Evolutionary conservation across 2,113 vertebrate species (phyloP).

Genomic region (Gavialis gangeticus): DNA sequence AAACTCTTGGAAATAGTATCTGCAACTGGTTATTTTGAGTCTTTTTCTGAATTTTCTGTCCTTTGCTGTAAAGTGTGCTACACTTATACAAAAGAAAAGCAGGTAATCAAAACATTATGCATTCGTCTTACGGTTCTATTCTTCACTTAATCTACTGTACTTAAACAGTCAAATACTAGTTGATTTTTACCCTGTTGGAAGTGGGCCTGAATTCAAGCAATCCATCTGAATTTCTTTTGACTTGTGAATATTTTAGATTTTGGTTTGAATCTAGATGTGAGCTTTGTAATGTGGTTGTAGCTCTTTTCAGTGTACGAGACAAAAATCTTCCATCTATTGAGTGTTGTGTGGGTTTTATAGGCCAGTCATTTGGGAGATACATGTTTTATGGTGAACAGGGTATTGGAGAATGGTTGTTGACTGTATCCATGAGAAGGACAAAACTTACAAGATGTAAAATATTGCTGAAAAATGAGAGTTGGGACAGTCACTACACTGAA

Average conservation of each 20-base stretch:
- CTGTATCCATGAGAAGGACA: no score
- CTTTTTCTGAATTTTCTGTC: not conserved
- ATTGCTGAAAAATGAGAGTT: not conserved
- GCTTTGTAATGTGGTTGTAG: not conserved
- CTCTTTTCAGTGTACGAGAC: not conserved
- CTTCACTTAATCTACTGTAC: not conserved
- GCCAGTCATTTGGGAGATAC: not conserved
- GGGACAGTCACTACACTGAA: not conserved
- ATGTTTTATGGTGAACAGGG: no score
- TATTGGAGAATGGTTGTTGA: no score
- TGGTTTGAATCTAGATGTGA: not conserved
- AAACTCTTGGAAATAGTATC: not conserved
- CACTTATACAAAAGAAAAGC: not conserved
- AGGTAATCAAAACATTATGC: not conserved
- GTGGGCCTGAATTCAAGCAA: not conserved
- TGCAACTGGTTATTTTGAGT: not conserved
- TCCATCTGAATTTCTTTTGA: not conserved
- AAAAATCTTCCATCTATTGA: not conserved
- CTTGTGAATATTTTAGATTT: not conserved
- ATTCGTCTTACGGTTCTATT: not conserved
- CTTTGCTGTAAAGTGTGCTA: not conserved
- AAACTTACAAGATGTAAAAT: no score
- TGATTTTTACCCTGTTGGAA: not conserved
- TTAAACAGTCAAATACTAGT: not conserved
- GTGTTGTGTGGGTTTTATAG: not conserved